These are phyloP conservation scores for Arvicanthis niloticus DNA, from an alignment of 2,113 vertebrate species.

Conservation along the genomic window DNA sequence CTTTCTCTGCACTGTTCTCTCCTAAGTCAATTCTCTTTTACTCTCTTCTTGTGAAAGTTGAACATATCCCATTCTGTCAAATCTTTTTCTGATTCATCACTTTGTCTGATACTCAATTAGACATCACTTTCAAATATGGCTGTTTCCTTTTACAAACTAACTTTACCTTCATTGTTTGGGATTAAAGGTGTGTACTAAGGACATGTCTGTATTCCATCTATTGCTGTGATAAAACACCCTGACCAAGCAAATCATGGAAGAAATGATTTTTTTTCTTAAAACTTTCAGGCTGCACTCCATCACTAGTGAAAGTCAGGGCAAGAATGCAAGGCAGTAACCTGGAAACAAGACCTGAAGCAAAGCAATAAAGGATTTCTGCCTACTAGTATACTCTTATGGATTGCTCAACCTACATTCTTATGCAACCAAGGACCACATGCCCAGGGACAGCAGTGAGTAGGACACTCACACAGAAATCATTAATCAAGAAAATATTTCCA, in stretches of 20 bases:
- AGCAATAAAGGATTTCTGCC: background rate
- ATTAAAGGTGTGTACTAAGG: no score
- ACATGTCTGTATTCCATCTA: no score
- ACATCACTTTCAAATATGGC: no score
- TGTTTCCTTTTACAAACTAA: no score
- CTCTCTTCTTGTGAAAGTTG: no score
- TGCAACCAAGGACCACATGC: background rate
- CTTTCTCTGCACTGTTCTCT: no score
- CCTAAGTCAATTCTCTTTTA: no score
- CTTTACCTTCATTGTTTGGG: no score
- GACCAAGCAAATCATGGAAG: background rate
- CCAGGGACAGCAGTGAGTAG: background rate
- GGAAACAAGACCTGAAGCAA: background rate
- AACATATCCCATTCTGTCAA: no score
- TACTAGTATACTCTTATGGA: background rate
- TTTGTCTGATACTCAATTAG: no score
- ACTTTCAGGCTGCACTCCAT: background rate
- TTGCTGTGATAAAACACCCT: background rate
- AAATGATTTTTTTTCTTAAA: background rate
- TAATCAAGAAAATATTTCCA: background rate
- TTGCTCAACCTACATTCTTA: background rate
- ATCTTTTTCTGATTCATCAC: no score
- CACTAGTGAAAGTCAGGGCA: background rate
- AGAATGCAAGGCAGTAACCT: background rate
- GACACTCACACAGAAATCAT: background rate